Percentiles rank a stretch among this genome's conserved stretches.
Evolutionary conservation across 2,797 vertebrate genomes (phyloP).

Genomic region (Chelon auratus): DNA sequence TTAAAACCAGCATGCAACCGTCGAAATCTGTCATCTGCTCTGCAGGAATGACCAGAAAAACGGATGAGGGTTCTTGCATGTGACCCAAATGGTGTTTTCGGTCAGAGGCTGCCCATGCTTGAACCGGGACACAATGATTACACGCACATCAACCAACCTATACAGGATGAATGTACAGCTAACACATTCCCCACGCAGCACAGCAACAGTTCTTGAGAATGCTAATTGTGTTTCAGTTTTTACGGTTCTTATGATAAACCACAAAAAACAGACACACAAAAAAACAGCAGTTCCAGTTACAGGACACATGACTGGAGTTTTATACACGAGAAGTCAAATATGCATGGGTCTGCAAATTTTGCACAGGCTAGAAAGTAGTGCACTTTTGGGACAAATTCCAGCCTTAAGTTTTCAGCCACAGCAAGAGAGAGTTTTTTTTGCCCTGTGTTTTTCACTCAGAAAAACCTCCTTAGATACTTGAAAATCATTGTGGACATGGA

Average conservation of each 20-base stretch:
- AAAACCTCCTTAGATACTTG: no score
- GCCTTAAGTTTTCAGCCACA: no score
- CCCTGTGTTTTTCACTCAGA: no score
- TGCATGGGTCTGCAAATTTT: background rate
- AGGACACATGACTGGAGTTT: background rate
- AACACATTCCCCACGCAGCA: no score
- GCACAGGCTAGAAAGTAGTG: background rate
- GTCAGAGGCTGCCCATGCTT: background rate
- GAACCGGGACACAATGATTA: no score
- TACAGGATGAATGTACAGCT: no score
- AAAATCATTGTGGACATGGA: no score
- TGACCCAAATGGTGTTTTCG: background rate
- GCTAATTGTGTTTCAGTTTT: background rate
- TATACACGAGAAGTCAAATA: background rate
- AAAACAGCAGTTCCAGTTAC: background rate
- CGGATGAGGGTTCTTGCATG: background rate
- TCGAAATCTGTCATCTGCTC: background rate
- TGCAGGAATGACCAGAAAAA: background rate
- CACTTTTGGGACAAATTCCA: background rate
- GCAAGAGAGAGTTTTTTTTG: no score
- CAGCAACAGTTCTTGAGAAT: background rate
- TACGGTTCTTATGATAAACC: background rate
- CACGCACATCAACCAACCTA: no score
- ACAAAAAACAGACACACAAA: background rate
- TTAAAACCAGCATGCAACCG: no score